Evolutionary conservation across 2,113 vertebrate genomes (phyloP).

Genomic region (Struthidea cinerea): DNA sequence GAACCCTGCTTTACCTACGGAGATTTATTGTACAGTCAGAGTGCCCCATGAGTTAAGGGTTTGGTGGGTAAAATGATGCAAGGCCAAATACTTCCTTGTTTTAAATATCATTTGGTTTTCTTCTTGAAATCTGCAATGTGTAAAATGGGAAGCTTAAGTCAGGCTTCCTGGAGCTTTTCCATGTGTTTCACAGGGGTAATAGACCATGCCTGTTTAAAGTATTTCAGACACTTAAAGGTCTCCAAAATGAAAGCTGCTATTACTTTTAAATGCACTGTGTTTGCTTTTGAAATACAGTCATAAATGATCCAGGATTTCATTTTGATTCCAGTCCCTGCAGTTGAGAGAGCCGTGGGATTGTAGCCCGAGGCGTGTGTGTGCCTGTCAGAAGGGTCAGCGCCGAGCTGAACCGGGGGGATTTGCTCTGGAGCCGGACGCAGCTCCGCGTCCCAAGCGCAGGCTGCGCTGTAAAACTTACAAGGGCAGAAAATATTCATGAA

Average conservation of each 20-base stretch:
- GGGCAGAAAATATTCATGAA: not conserved
- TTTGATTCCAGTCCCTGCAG: not conserved
- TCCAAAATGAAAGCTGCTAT: not conserved
- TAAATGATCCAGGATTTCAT: constrained; percentile 20
- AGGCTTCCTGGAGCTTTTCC: constrained; percentile 11
- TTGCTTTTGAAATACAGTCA: constrained; percentile 24
- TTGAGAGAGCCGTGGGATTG: not conserved
- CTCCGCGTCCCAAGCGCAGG: not conserved
- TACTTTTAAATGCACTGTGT: not conserved
- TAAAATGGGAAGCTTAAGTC: not conserved
- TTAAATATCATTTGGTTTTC: not conserved
- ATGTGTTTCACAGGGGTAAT: not conserved
- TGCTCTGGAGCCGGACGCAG: not conserved
- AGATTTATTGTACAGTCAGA: not conserved
- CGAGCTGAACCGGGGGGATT: not conserved
- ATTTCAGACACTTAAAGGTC: constrained; percentile 11
- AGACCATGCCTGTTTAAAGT: constrained; percentile 5
- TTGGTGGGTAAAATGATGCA: not conserved
- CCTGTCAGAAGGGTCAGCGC: not conserved
- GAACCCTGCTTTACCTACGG: not conserved
- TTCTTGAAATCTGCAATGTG: not conserved
- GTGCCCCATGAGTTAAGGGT: not conserved
- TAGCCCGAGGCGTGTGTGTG: not conserved
- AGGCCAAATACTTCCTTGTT: not conserved
- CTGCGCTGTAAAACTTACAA: not conserved